These are phyloP conservation scores for Rhagoletis zephyria DNA, from an alignment of 1,140 invertebrate genomes.

Conservation along the genomic window DNA sequence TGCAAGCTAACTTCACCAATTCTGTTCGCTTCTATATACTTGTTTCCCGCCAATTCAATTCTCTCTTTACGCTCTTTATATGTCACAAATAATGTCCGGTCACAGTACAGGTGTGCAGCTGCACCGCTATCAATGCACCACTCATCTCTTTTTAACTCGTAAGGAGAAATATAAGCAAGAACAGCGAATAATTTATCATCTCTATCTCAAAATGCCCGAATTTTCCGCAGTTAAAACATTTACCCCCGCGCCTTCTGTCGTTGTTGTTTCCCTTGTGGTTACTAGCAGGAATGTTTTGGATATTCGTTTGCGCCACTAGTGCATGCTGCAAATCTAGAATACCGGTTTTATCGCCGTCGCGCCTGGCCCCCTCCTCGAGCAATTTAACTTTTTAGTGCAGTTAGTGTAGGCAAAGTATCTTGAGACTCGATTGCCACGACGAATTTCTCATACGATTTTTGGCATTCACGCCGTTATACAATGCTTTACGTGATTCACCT, in stretches of 20 bases:
- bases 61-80: background rate
- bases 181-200: background rate
- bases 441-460: conserved; percentile 37
- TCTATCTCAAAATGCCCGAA: conserved; percentile 35
- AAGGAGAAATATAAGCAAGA: background rate
- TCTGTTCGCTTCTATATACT: conserved; percentile 2
- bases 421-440: conserved; percentile 43
- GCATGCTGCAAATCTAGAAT: background rate
- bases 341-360: background rate
- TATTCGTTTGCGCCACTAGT: no score
- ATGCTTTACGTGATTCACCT: background rate
- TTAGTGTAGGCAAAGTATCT: background rate
- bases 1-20: conserved; percentile 63
- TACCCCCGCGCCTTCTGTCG: background rate
- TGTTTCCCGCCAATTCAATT: background rate
- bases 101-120: conserved; percentile 25
- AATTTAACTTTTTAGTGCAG: conserved; percentile 47
- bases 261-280: background rate
- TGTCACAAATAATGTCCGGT: background rate
- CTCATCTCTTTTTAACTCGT: background rate
- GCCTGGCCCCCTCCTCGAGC: conserved; percentile 34
- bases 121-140: conserved; percentile 51
- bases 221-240: conserved; percentile 37
- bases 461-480: conserved; percentile 21
- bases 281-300: no score